Base-by-base conservation (phyloP, 2,888 invertebrate genomes). In the Hydriomena furcata region DNA sequence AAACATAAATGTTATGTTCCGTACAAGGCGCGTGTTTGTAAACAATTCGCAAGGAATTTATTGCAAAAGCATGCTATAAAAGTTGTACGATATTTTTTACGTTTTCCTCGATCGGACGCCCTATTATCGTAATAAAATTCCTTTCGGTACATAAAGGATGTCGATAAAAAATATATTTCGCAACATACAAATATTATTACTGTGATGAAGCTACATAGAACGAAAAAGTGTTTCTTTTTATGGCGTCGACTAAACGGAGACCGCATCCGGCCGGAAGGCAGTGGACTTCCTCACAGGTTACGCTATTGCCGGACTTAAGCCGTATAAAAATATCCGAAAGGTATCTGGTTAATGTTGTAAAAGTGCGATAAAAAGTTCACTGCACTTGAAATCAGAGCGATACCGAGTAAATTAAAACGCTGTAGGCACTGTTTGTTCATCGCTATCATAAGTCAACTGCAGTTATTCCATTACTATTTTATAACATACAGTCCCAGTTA, bases 191-290 rank as follows among this genome's bases (percentile, higher is more conserved):
- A 30, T 28, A 24, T 12, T 30, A 28, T 36, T 36, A 28, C 27
- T 35, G 17, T 46, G 13, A 25, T 43, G 41, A 46, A 28, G 42
- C 37, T 44, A 42, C 48, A 44, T 47, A 32, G 17, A 44, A 43
- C 43, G 13, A 38, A 52, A 44, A 54, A 49, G 21, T n/a, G 41
- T 30, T 38, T 40, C 11, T 52, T 45, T 53, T 55, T 59, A 59
- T 59, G 44, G 53, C 47, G 50, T 50, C 52, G 17, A 30, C 46
- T 41, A 45, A 60, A 55, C 48, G 55, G 55, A 52, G 55, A 55
- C 56, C 52, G 50, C 64, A 63, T 73, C 74, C 72, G 71, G 65
- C 65, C 63, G 70, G 65, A 70, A 70, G 64, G 55, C 54, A 55
- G 30, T 59, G 44, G 58, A 60, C 70, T 68, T 63, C 59, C 65